Evolutionary conservation across 2,888 invertebrate genomes (phyloP), one percentile per base, ranked within the genome.

Genomic region (Pharmacophagus antenor): DNA sequence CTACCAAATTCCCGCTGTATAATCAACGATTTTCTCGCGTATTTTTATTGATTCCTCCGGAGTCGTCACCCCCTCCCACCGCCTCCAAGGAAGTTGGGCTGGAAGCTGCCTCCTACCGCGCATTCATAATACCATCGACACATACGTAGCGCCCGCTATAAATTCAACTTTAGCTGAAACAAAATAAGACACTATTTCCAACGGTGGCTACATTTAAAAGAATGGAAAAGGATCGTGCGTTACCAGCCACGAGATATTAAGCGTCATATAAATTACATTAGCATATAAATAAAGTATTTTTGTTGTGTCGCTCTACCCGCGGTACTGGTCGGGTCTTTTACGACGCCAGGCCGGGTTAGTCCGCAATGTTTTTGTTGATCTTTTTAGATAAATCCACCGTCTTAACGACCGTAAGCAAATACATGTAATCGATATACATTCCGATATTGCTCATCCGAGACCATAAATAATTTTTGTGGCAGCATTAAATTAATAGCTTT

Each of bases 241-340:
- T 90, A 89, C 88, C 88, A 85, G 79, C 84, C 82, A 86, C 80
- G 82, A 88, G 88, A 88, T 88, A 89, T 89, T 90, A 89, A 89
- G 84, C 88, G 85, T 89, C 88, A 88, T 89, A 90, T 90, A 90
- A 90, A 89, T 90, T 88, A 90, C 90, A 89, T 90, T 90, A 88
- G 86, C 90, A 89, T 90, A 89, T 90, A 90, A 89, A 90, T 90
- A 89, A 90, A 90, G 88, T 88, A 90, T 89, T 88, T 89, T 87
- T 87, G 89, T 88, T 85, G 87, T 79, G 60, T 81, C 74, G 80
- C 81, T 80, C 74, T 74, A 77, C 68, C 74, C 78, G 77, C 73
- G 75, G 82, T 80, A 80, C 81, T 77, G 76, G 79, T 82, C 77
- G 80, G 80, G 73, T 82, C 85, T 83, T 88, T 90, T 89, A 88